Conservation (phyloP, 2,888 invertebrate species). For the Andrena praecox region DNA sequence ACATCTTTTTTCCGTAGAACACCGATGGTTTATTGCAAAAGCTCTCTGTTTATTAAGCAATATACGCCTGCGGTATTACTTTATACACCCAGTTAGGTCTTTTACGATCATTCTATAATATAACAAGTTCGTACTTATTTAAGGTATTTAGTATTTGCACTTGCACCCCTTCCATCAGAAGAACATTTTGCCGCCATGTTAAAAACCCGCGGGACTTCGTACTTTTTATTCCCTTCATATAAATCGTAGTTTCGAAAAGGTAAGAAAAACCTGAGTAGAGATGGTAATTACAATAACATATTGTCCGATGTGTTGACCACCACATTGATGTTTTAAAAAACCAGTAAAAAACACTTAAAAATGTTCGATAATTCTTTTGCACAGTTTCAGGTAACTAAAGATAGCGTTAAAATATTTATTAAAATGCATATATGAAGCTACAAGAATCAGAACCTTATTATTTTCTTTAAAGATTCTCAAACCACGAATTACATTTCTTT, state of each 20-base stretch:
- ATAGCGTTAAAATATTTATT: neutral
- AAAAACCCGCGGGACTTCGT: neutral
- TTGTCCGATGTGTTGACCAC: neutral
- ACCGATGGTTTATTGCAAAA: slow-evolving; percentile 3
- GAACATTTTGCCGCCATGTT: neutral
- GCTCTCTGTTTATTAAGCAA: neutral
- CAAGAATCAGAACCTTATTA: neutral
- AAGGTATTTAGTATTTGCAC: slow-evolving; percentile 11
- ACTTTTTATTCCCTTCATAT: neutral
- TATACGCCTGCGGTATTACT: neutral
- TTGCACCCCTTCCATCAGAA: neutral
- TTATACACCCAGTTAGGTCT: neutral
- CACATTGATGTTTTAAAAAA: neutral
- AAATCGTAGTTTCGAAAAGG: slow-evolving; percentile 5
- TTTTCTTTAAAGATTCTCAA: neutral
- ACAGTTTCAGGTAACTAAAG: neutral
- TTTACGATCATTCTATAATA: neutral
- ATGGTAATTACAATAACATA: neutral
- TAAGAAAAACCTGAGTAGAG: neutral
- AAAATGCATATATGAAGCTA: neutral
- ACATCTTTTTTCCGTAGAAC: neutral
- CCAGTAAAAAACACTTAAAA: neutral
- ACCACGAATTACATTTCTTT: neutral
- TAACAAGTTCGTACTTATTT: neutral
- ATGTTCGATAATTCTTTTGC: neutral